phyloP scores from a whole-genome alignment of 92 coral and sea anemone species.

The Meandrina meandrites region DNA sequence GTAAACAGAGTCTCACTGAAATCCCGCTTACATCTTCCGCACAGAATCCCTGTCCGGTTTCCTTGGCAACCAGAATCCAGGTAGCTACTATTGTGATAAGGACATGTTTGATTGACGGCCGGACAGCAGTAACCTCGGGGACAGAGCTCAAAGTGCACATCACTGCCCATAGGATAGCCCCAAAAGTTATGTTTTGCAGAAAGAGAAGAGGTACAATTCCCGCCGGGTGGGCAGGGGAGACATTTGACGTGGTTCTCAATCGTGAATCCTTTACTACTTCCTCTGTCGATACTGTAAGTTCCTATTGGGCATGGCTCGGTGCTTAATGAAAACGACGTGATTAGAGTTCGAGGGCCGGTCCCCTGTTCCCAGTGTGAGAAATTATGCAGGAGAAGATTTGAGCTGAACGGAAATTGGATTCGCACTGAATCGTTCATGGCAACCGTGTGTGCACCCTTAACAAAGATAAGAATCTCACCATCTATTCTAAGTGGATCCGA shows the following conservation, averaged over 20 bases:
- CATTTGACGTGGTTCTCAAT: slow-evolving; percentile 7
- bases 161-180: slow-evolving; percentile 37
- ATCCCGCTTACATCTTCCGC: slow-evolving; percentile 38
- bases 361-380: slow-evolving; percentile 16
- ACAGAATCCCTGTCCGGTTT: slow-evolving; percentile 48
- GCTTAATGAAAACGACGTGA: slow-evolving; percentile 19
- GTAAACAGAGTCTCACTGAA: slow-evolving; percentile 43
- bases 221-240: slow-evolving; percentile 39
- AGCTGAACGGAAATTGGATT: slow-evolving; percentile 12
- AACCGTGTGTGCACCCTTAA: slow-evolving; percentile 22
- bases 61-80: slow-evolving; percentile 48
- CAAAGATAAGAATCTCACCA: background rate
- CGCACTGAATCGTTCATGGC: slow-evolving; percentile 20
- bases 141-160: slow-evolving; percentile 33
- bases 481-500: slow-evolving; percentile 5
- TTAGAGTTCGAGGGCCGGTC: too few relatives aligned
- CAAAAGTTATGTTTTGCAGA: slow-evolving; percentile 51
- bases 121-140: slow-evolving; percentile 52
- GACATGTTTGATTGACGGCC: slow-evolving; percentile 16
- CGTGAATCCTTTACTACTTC: slow-evolving; percentile 12
- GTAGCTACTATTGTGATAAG: slow-evolving; percentile 21
- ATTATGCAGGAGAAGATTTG: slow-evolving; percentile 24
- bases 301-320: slow-evolving; percentile 32
- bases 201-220: slow-evolving; percentile 28
- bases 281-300: slow-evolving; percentile 39